Evolutionary conservation across 1,140 invertebrate species (phyloP).

Genomic region (Ceratosolen fusciceps): DNA sequence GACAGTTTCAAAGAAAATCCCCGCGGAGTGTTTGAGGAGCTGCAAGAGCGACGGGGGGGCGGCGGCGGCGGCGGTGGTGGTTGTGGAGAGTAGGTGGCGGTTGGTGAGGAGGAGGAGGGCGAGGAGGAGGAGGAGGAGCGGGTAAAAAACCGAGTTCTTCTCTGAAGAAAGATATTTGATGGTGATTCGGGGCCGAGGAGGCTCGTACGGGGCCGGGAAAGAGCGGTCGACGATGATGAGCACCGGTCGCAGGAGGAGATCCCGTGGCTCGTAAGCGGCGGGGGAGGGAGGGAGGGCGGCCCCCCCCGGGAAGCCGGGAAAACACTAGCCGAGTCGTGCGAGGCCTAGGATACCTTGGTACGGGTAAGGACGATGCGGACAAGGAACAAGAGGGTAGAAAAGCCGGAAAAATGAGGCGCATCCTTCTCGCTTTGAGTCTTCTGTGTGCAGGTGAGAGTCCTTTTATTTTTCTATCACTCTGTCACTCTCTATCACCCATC

Average conservation of each 20-base stretch:
- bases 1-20: not conserved
- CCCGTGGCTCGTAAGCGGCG: not conserved
- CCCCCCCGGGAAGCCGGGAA: not conserved
- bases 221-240: not conserved
- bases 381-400: conserved; percentile 50
- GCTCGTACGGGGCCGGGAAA: not conserved
- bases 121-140: not conserved
- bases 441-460: conserved; percentile 63
- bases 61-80: too few relatives aligned
- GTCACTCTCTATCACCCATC: too few relatives aligned
- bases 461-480: not conserved
- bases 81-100: not conserved
- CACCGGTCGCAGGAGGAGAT: conserved; percentile 5
- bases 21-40: not conserved
- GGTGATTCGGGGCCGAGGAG: not conserved
- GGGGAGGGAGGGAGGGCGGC: too few relatives aligned
- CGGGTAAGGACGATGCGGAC: conserved; percentile 49
- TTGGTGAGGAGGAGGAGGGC: not conserved
- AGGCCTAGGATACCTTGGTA: not conserved
- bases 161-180: not conserved
- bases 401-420: conserved; percentile 60
- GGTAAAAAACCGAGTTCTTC: not conserved
- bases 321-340: not conserved
- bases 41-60: too few relatives aligned
- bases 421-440: conserved; percentile 62